Base-by-base conservation (phyloP, 2,797 vertebrate species). In the Cheirogaleus major region DNA sequence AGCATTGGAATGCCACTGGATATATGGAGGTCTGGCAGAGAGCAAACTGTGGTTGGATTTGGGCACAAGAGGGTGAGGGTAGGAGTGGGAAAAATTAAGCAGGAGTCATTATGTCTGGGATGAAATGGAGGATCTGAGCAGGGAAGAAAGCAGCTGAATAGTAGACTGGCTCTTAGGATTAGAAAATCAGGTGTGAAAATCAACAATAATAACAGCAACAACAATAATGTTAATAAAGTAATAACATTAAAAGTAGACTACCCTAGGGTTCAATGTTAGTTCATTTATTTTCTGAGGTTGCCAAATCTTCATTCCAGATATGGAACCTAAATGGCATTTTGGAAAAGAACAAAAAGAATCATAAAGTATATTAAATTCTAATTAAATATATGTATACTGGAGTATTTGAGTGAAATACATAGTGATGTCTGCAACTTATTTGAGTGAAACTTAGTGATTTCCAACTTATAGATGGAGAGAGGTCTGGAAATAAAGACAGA, bases 11-110 rank as follows among this genome's bases (percentile, higher is more conserved):
- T 97, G 92, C 91, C 95, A 97, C 86, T 97, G 93, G 84, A 81
- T 96, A 96, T 95, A 97, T 89, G 90, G 97, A 96, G 95, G 95
- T 98, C 97, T 98, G 95, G 94, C 93, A 97, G 73, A 91, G 18
- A 92, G 43, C n/a, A 86, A 90, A 38, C 75, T 97, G 96, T 96
- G 98, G 96, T 97, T 97, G 88, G 72, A 89, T 92, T 43, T 98
- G 96, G 94, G 87, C 98, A 97, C 85, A 93, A 93, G 80, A 96
- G 73, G 63, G 82, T 96, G 78, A 97, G 89, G 87, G 93, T 93
- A 61, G 87, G 93, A 89, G 86, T 90, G 96, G 96, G 95, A 97
- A 98, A 96, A 96, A 82, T 17, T 94, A 84, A 97, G 87, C 92
- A 95, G 89, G 94, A 98, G 91, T 93, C 97, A 96, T 86, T 95